These are phyloP conservation scores for Drosophila engyochracea DNA, from an alignment of 2,888 invertebrate genomes.

Conservation along the genomic window DNA sequence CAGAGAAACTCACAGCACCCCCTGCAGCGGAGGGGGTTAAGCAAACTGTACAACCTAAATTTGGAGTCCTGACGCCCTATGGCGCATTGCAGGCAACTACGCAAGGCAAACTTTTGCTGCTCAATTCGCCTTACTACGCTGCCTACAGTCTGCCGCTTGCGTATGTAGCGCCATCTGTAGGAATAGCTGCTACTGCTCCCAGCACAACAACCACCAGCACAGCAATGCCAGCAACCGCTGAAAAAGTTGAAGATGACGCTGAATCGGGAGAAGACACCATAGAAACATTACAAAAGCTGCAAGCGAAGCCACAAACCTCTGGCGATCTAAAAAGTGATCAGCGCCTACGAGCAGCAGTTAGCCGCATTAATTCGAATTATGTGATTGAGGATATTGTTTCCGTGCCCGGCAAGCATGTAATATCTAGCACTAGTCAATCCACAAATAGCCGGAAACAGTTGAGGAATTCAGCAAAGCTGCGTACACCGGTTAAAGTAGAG, in stretches of 20 bases:
- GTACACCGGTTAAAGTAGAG: slow-evolving; percentile 76
- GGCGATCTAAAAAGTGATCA: slow-evolving; percentile 73
- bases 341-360: slow-evolving; percentile 77
- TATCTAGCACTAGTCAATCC: slow-evolving; percentile 48
- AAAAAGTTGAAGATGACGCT: slow-evolving; percentile 19
- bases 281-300: slow-evolving; percentile 62
- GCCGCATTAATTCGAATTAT: slow-evolving; percentile 81
- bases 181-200: background rate
- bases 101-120: slow-evolving; percentile 31
- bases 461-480: slow-evolving; percentile 41
- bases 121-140: slow-evolving; percentile 58
- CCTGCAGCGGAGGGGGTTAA: background rate
- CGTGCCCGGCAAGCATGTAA: slow-evolving; percentile 78
- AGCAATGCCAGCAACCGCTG: slow-evolving; percentile 51
- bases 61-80: slow-evolving; percentile 29
- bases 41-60: slow-evolving; percentile 21
- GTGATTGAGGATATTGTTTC: slow-evolving; percentile 82
- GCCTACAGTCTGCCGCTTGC: slow-evolving; percentile 50
- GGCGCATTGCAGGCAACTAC: slow-evolving; percentile 52
- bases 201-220: slow-evolving; percentile 60
- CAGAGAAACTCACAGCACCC: slow-evolving; percentile 36
- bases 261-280: slow-evolving; percentile 31
- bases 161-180: slow-evolving; percentile 63
- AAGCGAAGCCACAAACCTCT: slow-evolving; percentile 62
- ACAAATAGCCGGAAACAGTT: slow-evolving; percentile 7